These are phyloP conservation scores for Cygnus atratus DNA, from an alignment of 2,113 vertebrate species.

Conservation along the genomic window DNA sequence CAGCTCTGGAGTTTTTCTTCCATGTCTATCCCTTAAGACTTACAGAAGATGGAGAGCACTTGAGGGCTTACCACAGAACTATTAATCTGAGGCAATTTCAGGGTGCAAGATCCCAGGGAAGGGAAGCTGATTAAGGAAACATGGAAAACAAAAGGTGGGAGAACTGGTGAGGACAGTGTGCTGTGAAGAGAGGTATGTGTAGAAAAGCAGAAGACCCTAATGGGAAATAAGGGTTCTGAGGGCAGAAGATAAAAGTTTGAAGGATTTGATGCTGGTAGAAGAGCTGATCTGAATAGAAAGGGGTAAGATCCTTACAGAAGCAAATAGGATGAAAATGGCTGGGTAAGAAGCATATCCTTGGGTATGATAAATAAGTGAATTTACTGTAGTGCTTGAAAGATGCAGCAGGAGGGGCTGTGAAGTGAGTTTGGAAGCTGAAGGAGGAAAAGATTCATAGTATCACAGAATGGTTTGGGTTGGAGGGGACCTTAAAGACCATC, in stretches of 20 bases:
- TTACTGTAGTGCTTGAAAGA: neutral
- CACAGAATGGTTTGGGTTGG: too few relatives aligned
- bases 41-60: rapidly evolving
- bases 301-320: neutral
- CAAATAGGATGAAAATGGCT: neutral
- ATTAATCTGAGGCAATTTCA: neutral
- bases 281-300: neutral
- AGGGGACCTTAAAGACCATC: too few relatives aligned
- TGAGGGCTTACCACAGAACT: neutral
- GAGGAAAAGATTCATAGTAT: neutral
- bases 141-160: neutral
- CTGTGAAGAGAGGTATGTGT: neutral
- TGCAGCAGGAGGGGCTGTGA: neutral
- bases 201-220: neutral
- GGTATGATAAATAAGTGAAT: neutral
- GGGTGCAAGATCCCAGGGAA: neutral
- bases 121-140: neutral
- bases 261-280: neutral
- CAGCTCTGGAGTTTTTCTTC: neutral
- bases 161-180: neutral
- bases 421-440: neutral
- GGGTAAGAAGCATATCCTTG: neutral
- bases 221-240: neutral
- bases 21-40: neutral
- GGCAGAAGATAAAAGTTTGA: neutral